Evolutionary conservation across 2,113 vertebrate species (phyloP).

Genomic region (Crotalus tigris): DNA sequence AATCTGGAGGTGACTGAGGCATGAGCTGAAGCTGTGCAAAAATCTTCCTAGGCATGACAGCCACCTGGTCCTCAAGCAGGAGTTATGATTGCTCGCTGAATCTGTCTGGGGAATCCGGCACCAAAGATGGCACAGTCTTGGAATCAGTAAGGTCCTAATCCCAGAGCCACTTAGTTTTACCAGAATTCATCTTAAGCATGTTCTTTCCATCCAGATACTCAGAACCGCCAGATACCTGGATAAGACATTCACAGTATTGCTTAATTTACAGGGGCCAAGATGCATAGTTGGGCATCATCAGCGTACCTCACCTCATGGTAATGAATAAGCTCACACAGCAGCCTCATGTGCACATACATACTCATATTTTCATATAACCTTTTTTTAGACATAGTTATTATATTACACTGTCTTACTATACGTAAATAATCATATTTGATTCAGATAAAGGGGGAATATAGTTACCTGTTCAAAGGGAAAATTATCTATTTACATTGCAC

Average conservation of each 20-base stretch:
- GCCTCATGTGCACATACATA: neutral
- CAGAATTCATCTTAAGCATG: neutral
- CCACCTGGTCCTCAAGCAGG: neutral
- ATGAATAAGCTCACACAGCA: neutral
- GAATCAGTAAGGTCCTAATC: neutral
- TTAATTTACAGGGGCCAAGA: neutral
- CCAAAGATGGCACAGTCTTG: too few species aligned
- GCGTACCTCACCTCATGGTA: neutral
- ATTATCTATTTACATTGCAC: neutral
- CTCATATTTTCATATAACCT: neutral
- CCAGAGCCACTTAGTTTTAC: neutral
- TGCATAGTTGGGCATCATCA: neutral
- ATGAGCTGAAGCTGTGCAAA: neutral
- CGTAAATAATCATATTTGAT: neutral
- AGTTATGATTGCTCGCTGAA: neutral
- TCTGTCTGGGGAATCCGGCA: neutral
- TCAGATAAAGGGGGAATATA: neutral
- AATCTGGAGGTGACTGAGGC: neutral
- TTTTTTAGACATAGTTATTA: neutral
- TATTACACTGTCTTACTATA: neutral
- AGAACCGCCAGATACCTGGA: neutral
- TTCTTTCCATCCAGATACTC: neutral
- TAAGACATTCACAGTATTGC: neutral
- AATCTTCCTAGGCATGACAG: neutral
- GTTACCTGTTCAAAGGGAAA: neutral